Percentiles rank a stretch among this genome's conserved stretches.
Conservation (phyloP, 2,888 invertebrate species). For the Meghimatium bilineatum region DNA sequence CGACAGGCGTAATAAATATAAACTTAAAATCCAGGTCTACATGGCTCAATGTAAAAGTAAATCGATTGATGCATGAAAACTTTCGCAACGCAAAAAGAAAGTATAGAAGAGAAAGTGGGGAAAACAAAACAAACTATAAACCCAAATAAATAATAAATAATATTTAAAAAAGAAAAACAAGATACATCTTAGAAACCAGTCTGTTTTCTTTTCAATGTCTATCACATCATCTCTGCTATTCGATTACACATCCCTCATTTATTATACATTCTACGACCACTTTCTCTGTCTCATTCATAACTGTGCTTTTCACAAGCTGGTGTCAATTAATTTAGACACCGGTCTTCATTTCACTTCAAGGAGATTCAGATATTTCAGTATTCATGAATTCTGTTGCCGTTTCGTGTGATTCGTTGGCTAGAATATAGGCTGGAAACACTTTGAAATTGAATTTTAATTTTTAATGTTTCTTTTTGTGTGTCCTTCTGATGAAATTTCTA, state of each 20-base stretch:
- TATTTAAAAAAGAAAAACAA: too few species aligned
- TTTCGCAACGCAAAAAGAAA: too few species aligned
- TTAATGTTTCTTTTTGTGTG: conserved; percentile 6
- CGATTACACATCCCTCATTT: neutral
- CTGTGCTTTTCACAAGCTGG: neutral
- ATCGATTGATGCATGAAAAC: too few species aligned
- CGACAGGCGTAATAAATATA: too few species aligned
- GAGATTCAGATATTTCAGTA: neutral
- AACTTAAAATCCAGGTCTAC: too few species aligned
- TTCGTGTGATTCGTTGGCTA: neutral
- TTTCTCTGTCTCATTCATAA: neutral
- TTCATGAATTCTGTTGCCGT: neutral
- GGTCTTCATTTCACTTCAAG: neutral
- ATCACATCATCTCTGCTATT: neutral
- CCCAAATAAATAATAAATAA: too few species aligned
- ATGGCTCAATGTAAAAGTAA: too few species aligned
- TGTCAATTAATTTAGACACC: conserved; percentile 22
- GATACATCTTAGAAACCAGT: too few species aligned
- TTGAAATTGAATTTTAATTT: neutral
- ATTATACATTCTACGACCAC: neutral
- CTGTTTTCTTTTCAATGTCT: too few species aligned
- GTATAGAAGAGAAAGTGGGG: too few species aligned
- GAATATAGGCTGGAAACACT: neutral
- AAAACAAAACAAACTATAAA: too few species aligned
- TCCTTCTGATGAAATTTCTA: neutral